phyloP scores from a whole-genome alignment of 2,113 vertebrate species.

The Dicentrarchus labrax region DNA sequence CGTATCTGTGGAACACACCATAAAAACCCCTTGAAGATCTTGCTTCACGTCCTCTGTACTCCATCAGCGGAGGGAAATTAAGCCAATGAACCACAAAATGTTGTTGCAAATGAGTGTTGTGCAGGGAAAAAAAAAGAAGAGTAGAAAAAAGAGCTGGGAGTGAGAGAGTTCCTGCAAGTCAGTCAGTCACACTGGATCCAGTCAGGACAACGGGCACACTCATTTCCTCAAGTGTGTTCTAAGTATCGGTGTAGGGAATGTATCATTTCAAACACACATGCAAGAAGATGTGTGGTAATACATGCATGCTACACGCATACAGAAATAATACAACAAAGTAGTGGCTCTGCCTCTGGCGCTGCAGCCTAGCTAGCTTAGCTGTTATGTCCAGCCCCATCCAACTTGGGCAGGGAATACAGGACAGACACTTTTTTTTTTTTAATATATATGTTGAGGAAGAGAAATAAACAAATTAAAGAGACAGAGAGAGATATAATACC shows the following conservation, averaged over 20 bases:
- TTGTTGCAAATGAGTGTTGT: constrained; percentile 19
- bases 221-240: constrained; percentile 26
- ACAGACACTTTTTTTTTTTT: constrained; percentile 1
- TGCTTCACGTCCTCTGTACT: constrained; percentile 42
- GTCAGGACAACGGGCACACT: constrained; percentile 14
- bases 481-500: constrained; percentile 38
- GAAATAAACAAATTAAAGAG: constrained; percentile 37
- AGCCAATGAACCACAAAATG: constrained; percentile 53
- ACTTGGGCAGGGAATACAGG: not conserved
- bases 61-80: constrained; percentile 48
- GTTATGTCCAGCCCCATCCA: not conserved
- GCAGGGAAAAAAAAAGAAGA: not conserved
- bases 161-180: constrained; percentile 23
- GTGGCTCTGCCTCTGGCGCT: constrained; percentile 32
- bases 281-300: constrained; percentile 43
- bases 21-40: constrained; percentile 53
- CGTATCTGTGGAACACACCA: constrained; percentile 28
- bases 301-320: constrained; percentile 55
- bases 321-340: constrained; percentile 37
- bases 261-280: constrained; percentile 39
- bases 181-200: constrained; percentile 38
- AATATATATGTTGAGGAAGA: constrained; percentile 4
- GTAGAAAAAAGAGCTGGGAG: constrained; percentile 12
- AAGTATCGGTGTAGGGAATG: constrained; percentile 27
- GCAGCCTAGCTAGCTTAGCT: constrained; percentile 32